Percentiles rank a stretch among this genome's conserved stretches.
Conservation (phyloP, 2,797 vertebrate genomes). For the Protonibea diacanthus region DNA sequence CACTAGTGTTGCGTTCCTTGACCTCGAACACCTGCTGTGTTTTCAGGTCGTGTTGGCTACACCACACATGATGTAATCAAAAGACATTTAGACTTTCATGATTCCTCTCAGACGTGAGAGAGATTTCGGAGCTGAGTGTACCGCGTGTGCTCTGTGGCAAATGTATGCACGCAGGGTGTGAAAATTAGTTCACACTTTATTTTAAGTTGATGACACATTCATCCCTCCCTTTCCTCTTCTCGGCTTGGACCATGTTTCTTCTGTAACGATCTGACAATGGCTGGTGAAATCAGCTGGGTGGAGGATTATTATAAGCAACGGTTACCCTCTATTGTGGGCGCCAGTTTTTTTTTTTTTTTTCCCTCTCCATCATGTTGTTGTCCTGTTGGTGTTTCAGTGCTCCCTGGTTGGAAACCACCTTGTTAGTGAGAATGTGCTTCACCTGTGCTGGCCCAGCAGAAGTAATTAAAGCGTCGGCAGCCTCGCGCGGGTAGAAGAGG, state of each 20-base stretch:
- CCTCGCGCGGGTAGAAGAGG: conserved; percentile 10
- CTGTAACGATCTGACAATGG: conserved; percentile 58
- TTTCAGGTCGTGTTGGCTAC: conserved; percentile 15
- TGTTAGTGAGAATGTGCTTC: conserved; percentile 76
- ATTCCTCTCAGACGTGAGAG: conserved; percentile 7
- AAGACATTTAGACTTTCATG: conserved; percentile 19
- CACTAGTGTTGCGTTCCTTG: conserved; percentile 15
- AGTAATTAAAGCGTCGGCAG: conserved; percentile 74
- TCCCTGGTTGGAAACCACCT: conserved; percentile 73
- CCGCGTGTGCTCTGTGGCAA: conserved; percentile 24
- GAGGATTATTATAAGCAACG: conserved; percentile 53
- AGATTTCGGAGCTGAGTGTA: conserved; percentile 15
- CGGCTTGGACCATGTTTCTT: conserved; percentile 52
- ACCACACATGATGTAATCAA: conserved; percentile 12
- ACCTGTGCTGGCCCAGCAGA: conserved; percentile 75
- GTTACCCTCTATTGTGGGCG: conserved; percentile 54
- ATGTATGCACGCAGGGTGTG: conserved; percentile 42
- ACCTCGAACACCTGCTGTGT: conserved; percentile 13
- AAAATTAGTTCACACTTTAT: conserved; percentile 61
- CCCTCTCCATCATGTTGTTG: conserved; percentile 62
- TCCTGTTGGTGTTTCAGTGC: conserved; percentile 67
- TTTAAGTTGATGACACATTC: conserved; percentile 64
- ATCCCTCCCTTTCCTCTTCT: conserved; percentile 34
- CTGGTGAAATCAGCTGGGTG: conserved; percentile 62
- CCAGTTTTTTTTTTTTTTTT: conserved; percentile 13